Conservation (phyloP, 2,113 vertebrate species). For the Nibea albiflora region DNA sequence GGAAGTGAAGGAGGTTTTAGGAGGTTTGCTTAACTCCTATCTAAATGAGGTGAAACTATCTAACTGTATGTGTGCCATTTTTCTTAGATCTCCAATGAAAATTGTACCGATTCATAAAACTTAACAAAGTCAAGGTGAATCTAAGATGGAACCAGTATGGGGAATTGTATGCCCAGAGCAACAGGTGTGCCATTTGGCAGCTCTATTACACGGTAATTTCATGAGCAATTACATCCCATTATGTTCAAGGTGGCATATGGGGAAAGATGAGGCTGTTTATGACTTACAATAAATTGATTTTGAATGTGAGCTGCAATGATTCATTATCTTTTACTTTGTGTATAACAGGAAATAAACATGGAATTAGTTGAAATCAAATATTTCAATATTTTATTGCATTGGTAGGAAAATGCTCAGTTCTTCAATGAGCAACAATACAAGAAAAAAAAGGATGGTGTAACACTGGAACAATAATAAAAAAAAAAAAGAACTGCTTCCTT, state of each 20-base stretch:
- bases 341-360: conserved; percentile 26
- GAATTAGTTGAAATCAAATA: conserved; percentile 70
- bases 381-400: conserved; percentile 84
- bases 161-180: conserved; percentile 47
- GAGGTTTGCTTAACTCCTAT: neutral
- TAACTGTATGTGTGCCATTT: neutral
- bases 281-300: conserved; percentile 19
- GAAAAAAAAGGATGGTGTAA: conserved; percentile 69
- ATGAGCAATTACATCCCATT: conserved; percentile 74
- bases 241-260: conserved; percentile 40
- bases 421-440: conserved; percentile 77
- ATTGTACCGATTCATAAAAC: neutral
- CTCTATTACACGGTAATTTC: conserved; percentile 66
- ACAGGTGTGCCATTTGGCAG: conserved; percentile 65
- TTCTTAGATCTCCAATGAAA: neutral
- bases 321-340: neutral
- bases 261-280: conserved; percentile 41
- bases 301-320: conserved; percentile 3
- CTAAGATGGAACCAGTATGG: conserved; percentile 2
- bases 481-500: conserved; percentile 43
- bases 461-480: conserved; percentile 60
- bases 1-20: neutral
- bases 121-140: neutral
- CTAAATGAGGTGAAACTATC: neutral
- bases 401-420: conserved; percentile 81